Percentiles rank a stretch among this genome's conserved stretches.
phyloP scores from a whole-genome alignment of 2,888 invertebrate species.

The Limnephilus lunatus region DNA sequence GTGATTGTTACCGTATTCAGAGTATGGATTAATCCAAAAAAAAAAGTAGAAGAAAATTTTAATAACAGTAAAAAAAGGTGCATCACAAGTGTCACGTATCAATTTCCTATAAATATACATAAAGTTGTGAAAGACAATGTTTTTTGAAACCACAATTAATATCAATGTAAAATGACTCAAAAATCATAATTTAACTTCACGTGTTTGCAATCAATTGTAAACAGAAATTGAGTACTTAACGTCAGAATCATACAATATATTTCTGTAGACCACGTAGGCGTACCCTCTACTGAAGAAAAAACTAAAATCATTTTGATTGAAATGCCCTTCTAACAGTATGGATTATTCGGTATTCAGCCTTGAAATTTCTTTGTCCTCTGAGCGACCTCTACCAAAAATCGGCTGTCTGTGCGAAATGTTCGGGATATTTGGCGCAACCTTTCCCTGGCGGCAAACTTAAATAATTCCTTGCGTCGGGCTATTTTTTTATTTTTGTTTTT shows the following conservation, averaged over 20 bases:
- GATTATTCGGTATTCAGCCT: background rate
- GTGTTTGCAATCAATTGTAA: too few species aligned
- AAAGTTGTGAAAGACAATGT: too few species aligned
- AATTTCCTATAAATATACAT: too few species aligned
- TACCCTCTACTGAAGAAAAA: background rate
- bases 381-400: background rate
- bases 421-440: background rate
- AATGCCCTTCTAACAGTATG: background rate
- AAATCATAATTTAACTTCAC: too few species aligned
- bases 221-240: background rate
- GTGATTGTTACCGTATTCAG: too few species aligned
- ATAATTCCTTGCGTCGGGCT: background rate
- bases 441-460: background rate
- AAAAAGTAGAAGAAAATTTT: too few species aligned
- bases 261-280: background rate
- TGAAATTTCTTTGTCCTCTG: background rate
- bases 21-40: too few species aligned
- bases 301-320: background rate
- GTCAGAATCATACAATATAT: background rate
- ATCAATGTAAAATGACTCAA: too few species aligned
- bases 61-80: too few species aligned
- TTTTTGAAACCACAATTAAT: too few species aligned
- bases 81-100: too few species aligned
- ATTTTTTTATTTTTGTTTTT: background rate
- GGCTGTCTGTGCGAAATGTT: background rate